Evolutionary conservation across 92 coral and sea anemone genomes (phyloP).

Genomic region (Pocillopora meandrina): DNA sequence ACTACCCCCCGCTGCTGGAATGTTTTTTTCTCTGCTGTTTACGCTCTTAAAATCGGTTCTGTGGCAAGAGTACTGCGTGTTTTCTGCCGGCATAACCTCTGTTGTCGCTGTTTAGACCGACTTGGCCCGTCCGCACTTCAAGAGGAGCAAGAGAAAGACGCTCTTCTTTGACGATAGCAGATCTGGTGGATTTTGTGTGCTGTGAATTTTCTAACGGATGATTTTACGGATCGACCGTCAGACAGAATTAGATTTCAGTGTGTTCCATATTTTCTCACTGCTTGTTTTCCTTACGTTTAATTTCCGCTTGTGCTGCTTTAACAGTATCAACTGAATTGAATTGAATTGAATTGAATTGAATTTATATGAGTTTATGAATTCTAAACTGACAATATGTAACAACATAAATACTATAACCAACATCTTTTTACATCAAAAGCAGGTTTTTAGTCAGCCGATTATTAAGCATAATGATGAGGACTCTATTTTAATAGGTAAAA

Average conservation of each 20-base stretch:
- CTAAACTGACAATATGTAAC: too few relatives aligned
- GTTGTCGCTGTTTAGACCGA: neutral
- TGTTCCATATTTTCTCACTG: neutral
- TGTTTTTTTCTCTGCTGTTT: neutral
- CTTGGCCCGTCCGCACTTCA: neutral
- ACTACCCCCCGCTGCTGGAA: neutral
- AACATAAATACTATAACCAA: too few relatives aligned
- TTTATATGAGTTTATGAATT: too few relatives aligned
- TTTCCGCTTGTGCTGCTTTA: constrained; percentile 20
- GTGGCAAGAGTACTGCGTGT: too few relatives aligned
- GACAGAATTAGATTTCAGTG: constrained; percentile 1
- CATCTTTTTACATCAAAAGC: too few relatives aligned
- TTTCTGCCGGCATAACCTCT: too few relatives aligned
- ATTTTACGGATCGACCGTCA: constrained; percentile 15
- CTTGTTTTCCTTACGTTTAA: constrained; percentile 2
- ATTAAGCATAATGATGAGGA: too few relatives aligned
- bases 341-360: too few relatives aligned
- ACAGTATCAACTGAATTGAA: neutral
- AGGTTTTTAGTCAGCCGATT: too few relatives aligned
- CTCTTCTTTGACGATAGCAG: neutral
- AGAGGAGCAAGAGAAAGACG: neutral
- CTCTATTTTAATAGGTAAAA: too few relatives aligned
- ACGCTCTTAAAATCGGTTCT: too few relatives aligned
- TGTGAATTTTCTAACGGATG: constrained; percentile 26
- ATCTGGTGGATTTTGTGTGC: neutral